These are phyloP conservation scores for Chaunax sp. DNA, from an alignment of 2,797 vertebrate genomes.

Conservation along the genomic window DNA sequence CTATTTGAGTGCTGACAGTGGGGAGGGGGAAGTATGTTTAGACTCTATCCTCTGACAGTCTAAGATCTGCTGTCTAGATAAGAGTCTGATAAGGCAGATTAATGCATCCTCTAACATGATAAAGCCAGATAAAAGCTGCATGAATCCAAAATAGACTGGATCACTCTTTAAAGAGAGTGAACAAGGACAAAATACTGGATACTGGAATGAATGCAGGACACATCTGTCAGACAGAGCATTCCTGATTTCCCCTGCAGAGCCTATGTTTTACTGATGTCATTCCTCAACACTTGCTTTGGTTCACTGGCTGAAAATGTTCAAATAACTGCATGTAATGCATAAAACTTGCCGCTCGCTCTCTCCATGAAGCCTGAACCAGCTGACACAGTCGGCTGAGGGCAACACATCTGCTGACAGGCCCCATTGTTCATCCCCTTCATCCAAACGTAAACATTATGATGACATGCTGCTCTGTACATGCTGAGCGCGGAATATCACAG, in stretches of 20 bases:
- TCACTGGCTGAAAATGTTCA: slow-evolving; percentile 32
- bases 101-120: slow-evolving; percentile 2
- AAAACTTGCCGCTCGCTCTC: no score
- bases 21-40: background rate
- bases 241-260: no score
- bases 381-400: slow-evolving; percentile 18
- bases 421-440: slow-evolving; percentile 17
- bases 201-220: slow-evolving; percentile 8
- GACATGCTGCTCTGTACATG: slow-evolving; percentile 15
- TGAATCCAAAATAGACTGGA: background rate
- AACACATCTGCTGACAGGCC: slow-evolving; percentile 19
- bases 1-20: slow-evolving; percentile 2
- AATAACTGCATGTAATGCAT: slow-evolving; percentile 22
- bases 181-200: background rate
- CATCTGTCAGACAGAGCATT: slow-evolving; percentile 15
- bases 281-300: background rate
- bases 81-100: background rate
- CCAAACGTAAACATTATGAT: slow-evolving; percentile 22
- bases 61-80: slow-evolving; percentile 9
- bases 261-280: background rate
- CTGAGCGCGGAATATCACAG: background rate
- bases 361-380: slow-evolving; percentile 1
- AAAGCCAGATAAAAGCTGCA: background rate
- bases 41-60: background rate
- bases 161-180: background rate